Evolutionary conservation across 2,113 vertebrate genomes (phyloP).

Genomic region (Sula dactylatra): DNA sequence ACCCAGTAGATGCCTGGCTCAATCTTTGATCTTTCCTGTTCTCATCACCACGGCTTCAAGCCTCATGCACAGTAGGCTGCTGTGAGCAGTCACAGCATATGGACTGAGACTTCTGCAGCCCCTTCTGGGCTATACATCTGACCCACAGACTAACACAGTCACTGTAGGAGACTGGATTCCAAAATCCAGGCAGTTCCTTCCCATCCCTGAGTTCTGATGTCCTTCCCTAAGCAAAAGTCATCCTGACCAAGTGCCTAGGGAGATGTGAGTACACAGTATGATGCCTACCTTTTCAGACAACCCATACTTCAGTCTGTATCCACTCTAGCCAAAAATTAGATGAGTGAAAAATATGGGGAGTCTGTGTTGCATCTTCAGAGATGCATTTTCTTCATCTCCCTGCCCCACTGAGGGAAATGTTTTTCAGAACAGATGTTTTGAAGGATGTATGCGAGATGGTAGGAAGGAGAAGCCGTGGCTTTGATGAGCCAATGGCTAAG

Average conservation of each 20-base stretch:
- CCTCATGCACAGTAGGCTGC: not conserved
- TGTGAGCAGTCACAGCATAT: not conserved
- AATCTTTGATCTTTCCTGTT: not conserved
- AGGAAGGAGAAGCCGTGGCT: not conserved
- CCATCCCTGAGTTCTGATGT: not conserved
- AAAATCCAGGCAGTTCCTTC: not conserved
- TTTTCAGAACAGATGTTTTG: not conserved
- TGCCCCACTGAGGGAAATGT: not conserved
- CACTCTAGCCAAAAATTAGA: not conserved
- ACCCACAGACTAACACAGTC: not conserved
- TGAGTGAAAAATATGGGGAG: not conserved
- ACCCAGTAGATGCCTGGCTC: not conserved
- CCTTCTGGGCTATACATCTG: not conserved
- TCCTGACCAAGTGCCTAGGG: not conserved
- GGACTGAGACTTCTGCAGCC: not conserved
- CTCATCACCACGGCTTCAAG: not conserved
- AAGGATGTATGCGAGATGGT: not conserved
- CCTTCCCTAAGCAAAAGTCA: not conserved
- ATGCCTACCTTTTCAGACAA: not conserved
- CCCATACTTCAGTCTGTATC: not conserved
- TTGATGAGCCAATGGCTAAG: not conserved
- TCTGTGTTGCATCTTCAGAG: not conserved
- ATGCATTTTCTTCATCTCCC: not conserved
- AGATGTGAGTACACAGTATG: not conserved
- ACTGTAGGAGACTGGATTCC: not conserved